Evolutionary conservation across 2,797 vertebrate species (phyloP).

Genomic region (Leptoclinus maculatus): DNA sequence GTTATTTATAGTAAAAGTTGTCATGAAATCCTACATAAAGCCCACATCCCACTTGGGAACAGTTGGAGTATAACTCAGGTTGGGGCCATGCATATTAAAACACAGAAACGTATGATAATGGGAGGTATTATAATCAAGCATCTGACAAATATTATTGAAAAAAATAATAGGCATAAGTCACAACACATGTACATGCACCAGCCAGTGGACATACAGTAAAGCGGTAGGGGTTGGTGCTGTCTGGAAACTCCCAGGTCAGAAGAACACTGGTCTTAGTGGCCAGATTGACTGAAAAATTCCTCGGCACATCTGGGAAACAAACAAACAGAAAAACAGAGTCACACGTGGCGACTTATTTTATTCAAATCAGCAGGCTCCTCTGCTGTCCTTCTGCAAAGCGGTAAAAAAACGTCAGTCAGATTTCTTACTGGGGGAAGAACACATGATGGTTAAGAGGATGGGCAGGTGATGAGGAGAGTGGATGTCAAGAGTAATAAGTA

Average conservation of each 20-base stretch:
- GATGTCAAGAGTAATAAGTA: conserved; percentile 66
- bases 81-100: not conserved
- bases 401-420: conserved; percentile 51
- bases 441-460: conserved; percentile 73
- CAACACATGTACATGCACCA: not conserved
- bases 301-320: conserved; percentile 90
- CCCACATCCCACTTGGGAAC: not conserved
- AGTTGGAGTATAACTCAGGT: not conserved
- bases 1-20: not conserved
- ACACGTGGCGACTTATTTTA: conserved; percentile 27
- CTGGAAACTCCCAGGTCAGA: conserved; percentile 97
- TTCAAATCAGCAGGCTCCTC: conserved; percentile 18
- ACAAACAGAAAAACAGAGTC: conserved; percentile 51
- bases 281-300: conserved; percentile 98
- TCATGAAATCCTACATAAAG: not conserved
- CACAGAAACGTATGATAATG: not conserved
- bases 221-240: conserved; percentile 86
- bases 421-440: conserved; percentile 54
- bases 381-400: conserved; percentile 51
- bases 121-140: not conserved
- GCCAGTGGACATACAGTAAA: conserved; percentile 89
- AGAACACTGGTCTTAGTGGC: conserved; percentile 97
- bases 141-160: not conserved
- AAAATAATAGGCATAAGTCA: not conserved
- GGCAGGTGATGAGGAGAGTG: conserved; percentile 76